These are phyloP conservation scores for Sycobia sp. DNA, from an alignment of 1,140 invertebrate species.

Conservation along the genomic window DNA sequence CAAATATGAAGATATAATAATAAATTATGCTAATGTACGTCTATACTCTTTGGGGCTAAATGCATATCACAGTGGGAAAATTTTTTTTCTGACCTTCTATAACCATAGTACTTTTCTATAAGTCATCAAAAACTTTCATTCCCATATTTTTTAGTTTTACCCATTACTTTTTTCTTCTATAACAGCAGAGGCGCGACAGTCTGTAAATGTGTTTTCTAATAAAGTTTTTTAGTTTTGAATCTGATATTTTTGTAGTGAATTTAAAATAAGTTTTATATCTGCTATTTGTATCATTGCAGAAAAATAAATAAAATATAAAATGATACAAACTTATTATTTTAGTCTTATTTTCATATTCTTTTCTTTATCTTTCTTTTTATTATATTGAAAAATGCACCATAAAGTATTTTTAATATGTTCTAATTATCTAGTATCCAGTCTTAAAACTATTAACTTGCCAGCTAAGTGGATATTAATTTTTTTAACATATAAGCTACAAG, in stretches of 20 bases:
- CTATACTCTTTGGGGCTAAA: constrained; percentile 62
- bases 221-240: constrained; percentile 40
- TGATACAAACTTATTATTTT: too few relatives aligned
- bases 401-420: constrained; percentile 50
- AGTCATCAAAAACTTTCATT: constrained; percentile 30
- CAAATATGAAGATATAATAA: constrained; percentile 61
- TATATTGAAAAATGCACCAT: constrained; percentile 53
- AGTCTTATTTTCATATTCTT: background rate
- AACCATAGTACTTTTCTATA: constrained; percentile 34
- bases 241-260: constrained; percentile 8
- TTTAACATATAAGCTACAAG: background rate
- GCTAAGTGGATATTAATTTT: constrained; percentile 38
- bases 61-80: constrained; percentile 62
- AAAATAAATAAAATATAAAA: constrained; percentile 48
- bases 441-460: constrained; percentile 52
- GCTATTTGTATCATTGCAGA: constrained; percentile 7
- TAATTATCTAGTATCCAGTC: constrained; percentile 53
- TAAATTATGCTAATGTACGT: constrained; percentile 62
- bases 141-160: constrained; percentile 39
- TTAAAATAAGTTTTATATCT: constrained; percentile 8
- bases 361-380: constrained; percentile 29
- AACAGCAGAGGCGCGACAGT: constrained; percentile 43
- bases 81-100: constrained; percentile 48
- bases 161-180: constrained; percentile 34
- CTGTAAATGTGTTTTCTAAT: constrained; percentile 31